Percentiles rank a stretch among this genome's conserved stretches.
Conservation (phyloP, 2,888 invertebrate genomes). For the Cosmia pyralina region DNA sequence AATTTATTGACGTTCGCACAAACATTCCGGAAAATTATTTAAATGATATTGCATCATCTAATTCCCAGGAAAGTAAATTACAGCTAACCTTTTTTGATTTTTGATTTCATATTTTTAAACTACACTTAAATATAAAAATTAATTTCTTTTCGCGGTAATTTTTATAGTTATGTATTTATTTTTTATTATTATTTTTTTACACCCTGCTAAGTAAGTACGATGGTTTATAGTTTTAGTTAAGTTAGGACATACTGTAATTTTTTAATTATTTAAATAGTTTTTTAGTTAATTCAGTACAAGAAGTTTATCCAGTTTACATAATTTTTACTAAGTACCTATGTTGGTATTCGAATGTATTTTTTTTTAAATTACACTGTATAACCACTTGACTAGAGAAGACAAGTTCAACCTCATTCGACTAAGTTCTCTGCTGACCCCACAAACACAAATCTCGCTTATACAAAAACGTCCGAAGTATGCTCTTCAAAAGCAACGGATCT, state of each 20-base stretch:
- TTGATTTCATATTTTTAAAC: not conserved
- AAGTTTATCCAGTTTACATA: not conserved
- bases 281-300: not conserved
- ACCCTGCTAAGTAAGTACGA: not conserved
- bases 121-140: no score
- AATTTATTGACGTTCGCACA: not conserved
- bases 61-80: no score
- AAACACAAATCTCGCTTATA: not conserved
- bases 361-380: not conserved
- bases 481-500: slow-evolving; percentile 41
- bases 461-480: slow-evolving; percentile 2
- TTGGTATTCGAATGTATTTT: not conserved
- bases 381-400: not conserved
- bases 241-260: not conserved
- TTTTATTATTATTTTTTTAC: no score
- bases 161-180: no score
- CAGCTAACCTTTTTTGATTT: no score
- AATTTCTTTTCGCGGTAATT: no score
- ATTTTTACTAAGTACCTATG: not conserved
- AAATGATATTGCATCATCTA: not conserved
- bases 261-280: not conserved
- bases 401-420: not conserved
- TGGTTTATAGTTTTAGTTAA: not conserved
- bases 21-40: not conserved
- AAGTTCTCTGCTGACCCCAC: not conserved